Evolutionary conservation across 2,888 invertebrate genomes (phyloP), one percentile per base, ranked within the genome.

Genomic region (Buathra laborator): DNA sequence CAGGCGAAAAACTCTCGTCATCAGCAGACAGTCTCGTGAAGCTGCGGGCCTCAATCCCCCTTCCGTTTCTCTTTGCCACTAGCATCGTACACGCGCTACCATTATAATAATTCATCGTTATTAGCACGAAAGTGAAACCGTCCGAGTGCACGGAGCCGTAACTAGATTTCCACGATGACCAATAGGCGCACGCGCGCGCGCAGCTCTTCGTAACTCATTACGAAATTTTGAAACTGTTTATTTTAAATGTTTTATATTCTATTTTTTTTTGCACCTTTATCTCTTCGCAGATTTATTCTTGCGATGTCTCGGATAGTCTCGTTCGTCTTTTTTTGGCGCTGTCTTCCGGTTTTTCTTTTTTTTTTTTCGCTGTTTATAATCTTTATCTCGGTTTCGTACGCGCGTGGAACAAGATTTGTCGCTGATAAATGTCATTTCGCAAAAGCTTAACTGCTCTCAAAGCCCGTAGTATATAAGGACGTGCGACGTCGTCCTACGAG

Each of bases 91-190:
- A 87, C 84, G 75, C 79, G 83, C 56, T 80, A 83, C 82, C 67
- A 88, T 89, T 89, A 89, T 80, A 88, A 90, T 89, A 89, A 90
- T 90, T 85, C 87, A 81, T 84, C 76, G 83, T 88, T 88, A 88
- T 89, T 89, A 89, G 81, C 87, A 83, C 87, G 88, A 91, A 91
- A 91, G 91, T 91, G 91, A 91, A 91, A 91, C 89, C 89, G 75
- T 81, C 79, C 86, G 79, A 56, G 84, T 83, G 83, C 90, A 86
- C 85, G 88, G 86, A 84, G 83, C 90, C 91, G 88, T 90, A 88
- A 90, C 90, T 81, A 89, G 87, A 88, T 89, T 85, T 89, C 84
- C 83, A 86, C 85, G 86, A 89, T 89, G 88, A 88, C 84, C 87
- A 75, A 86, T 84, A 84, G 56, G 46, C 70, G 70, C 48, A 29